Percentiles rank a stretch among this genome's conserved stretches.
These are phyloP conservation scores for Gortyna flavago DNA, from an alignment of 2,888 invertebrate species.

Conservation along the genomic window DNA sequence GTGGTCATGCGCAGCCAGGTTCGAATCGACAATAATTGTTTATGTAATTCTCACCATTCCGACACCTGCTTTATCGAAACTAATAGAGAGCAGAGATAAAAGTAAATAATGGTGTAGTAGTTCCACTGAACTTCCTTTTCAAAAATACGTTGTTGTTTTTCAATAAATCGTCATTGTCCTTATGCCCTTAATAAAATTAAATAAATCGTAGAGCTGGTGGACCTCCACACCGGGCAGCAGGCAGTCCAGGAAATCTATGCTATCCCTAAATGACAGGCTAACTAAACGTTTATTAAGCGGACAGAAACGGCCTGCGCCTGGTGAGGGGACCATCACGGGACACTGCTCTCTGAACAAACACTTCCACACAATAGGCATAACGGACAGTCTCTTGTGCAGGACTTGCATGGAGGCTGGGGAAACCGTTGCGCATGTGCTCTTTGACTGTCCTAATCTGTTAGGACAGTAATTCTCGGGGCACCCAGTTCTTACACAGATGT, in stretches of 20 bases:
- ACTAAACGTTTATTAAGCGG: too few relatives aligned
- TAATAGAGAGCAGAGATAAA: background rate
- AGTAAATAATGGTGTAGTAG: background rate
- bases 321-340: too few relatives aligned
- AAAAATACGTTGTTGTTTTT: background rate
- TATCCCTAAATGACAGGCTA: background rate
- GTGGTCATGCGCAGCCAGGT: background rate
- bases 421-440: too few relatives aligned
- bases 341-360: too few relatives aligned
- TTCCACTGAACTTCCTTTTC: background rate
- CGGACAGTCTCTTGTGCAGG: too few relatives aligned
- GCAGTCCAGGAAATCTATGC: background rate
- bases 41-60: conserved; percentile 11
- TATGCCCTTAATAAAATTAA: background rate
- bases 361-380: too few relatives aligned
- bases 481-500: too few relatives aligned
- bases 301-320: too few relatives aligned
- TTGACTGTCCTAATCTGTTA: too few relatives aligned
- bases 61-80: conserved; percentile 21
- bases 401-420: too few relatives aligned
- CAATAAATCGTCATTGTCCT: background rate
- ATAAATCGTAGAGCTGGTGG: too few relatives aligned
- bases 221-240: background rate
- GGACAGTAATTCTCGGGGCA: too few relatives aligned
- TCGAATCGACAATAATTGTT: background rate